Evolutionary conservation across 2,888 invertebrate genomes (phyloP), one percentile per base, ranked within the genome.

Genomic region (Blera fallax): DNA sequence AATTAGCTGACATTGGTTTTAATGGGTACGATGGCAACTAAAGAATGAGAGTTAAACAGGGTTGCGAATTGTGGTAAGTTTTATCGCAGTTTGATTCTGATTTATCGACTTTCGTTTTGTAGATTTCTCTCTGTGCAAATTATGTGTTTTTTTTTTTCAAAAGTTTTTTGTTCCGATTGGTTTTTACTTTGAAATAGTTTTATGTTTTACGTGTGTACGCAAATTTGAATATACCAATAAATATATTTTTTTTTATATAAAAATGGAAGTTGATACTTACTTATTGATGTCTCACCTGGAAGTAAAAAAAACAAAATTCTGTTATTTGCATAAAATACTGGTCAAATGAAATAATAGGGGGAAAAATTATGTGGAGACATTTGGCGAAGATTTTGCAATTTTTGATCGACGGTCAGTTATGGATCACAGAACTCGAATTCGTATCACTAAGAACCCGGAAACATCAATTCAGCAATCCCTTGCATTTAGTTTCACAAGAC

Each of bases 251-350:
- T 16, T 58, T 37, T 10, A 10, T 21, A 10, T 37, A 21, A 58
- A 48, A 48, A 24, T 82, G 74, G 37, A 77, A 74, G 64, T 65
- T 40, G 87, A 60, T 88, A 91, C 91, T 91, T 91, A 91, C 91
- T 91, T 91, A 91, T 91, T 85, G 91, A 91, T 84, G 90, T 91
- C 88, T 91, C 91, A 89, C 90, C 91, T 91, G 89, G 3, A 91
- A 90, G 65, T 43, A 65, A 67, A 76, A 60, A 45, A 73, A 18
- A 18, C 8, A 37, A n/a, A 21, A 24, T 14, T 37, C 1, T 8
- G 2, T 32, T 14, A 14, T 50, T 40, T 18, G 50, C 7, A 54
- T 14, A 3, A 24, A 3, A 27, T 27, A 6, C n/a, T n/a, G n/a
- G n/a, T n/a, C n/a, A n/a, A n/a, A n/a, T n/a, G n/a, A n/a, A n/a